Base-by-base conservation (phyloP, 2,888 invertebrate genomes). In the Melinaea marsaeus region DNA sequence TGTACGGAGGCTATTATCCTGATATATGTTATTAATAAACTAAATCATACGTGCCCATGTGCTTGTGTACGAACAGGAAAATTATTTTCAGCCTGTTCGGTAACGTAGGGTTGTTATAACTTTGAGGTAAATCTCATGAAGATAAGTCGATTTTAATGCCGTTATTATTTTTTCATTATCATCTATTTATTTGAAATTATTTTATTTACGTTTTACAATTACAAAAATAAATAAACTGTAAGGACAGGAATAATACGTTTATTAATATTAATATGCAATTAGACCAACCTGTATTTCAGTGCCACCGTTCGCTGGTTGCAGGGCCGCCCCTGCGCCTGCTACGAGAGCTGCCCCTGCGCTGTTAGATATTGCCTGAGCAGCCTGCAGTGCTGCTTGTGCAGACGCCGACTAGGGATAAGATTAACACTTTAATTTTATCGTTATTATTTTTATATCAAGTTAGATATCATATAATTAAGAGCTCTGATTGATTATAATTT, bases 321-420 rank as follows among this genome's bases (percentile, higher is more conserved):
- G 82, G 57, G 92, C 92, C 13, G 93, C 92, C 63, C 93, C 92
- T 7, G 93, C 92, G 74, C 93, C 90, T 13, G 94, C 93, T n/a
- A 93, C 93, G 56, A 93, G 91, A n/a, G 92, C 88, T 32, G 91
- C 92, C 67, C 93, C 93, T 54, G 92, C 92, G 71, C 89, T 92
- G 80, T 92, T 93, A 72, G 94, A 93, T 76, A 96, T 93, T 66
- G 95, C 96, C 83, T 97, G 96, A 69, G 96, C 95, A 54, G 95
- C 95, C 81, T 96, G 96, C 61, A 97, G 92, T 73, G 96, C 96
- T 67, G 96, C 96, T 85, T 95, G 95, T 78, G 96, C 95, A 75
- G 95, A 94, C 75, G 95, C 94, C 83, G 94, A 95, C 95, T 96
- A 93, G 72, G 93, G 92, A 76, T 83, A 77, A 85, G 75, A 63